These are phyloP conservation scores for Malurus elegans DNA, from an alignment of 2,113 vertebrate species.

Conservation along the genomic window DNA sequence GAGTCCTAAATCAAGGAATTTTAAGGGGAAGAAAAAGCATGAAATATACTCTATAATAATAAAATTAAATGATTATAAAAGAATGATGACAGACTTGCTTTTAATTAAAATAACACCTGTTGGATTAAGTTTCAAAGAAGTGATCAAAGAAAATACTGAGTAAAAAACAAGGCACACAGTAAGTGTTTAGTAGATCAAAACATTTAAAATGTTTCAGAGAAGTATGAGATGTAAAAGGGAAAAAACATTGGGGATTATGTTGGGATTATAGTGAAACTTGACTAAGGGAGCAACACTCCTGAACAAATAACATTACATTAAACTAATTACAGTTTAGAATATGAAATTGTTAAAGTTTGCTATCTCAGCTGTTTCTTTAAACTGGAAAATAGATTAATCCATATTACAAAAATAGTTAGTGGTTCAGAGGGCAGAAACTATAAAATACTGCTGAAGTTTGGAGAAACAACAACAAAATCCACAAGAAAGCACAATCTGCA, in stretches of 20 bases:
- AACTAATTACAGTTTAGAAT: slow-evolving; percentile 44
- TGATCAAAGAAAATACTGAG: slow-evolving; percentile 28
- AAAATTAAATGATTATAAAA: neutral
- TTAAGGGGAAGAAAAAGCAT: neutral
- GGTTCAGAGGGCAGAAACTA: slow-evolving; percentile 23
- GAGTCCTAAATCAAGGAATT: neutral
- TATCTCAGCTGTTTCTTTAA: slow-evolving; percentile 60
- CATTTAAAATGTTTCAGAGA: neutral
- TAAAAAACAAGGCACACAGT: slow-evolving; percentile 7
- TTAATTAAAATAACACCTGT: slow-evolving; percentile 47
- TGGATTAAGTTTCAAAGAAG: slow-evolving; percentile 34
- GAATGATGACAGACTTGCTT: neutral
- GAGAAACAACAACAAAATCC: slow-evolving; percentile 27
- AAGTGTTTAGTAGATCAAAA: slow-evolving; percentile 36
- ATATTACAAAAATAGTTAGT: slow-evolving; percentile 44
- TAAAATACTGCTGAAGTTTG: slow-evolving; percentile 8
- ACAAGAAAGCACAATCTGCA: neutral
- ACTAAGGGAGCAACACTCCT: slow-evolving; percentile 40
- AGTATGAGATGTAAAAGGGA: slow-evolving; percentile 7
- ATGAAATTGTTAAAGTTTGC: slow-evolving; percentile 46
- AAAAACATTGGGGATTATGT: neutral
- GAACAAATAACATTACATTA: slow-evolving; percentile 57
- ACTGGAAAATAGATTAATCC: slow-evolving; percentile 33
- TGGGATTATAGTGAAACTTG: slow-evolving; percentile 49
- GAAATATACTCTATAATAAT: neutral